Base-by-base conservation (phyloP, 2,113 vertebrate genomes). In the Microcebus lehilahytsara region DNA sequence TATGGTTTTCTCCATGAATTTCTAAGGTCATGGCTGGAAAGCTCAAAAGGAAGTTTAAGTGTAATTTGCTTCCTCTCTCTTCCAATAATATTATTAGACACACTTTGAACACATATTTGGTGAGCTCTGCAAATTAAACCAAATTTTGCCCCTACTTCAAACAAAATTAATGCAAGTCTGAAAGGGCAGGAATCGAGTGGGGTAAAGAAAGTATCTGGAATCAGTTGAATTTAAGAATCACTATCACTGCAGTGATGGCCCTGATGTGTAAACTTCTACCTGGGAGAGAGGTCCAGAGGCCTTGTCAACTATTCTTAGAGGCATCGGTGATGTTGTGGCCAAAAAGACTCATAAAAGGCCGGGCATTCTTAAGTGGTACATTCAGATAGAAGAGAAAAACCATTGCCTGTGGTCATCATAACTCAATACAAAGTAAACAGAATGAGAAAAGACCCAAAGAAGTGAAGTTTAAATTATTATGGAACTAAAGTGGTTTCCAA, bases 21-120 rank as follows among this genome's bases (percentile, higher is more conserved):
- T 96, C 95, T 94, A 97, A 97, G 95, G 87, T 92, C 94, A 95
- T 75, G 83, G 67, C 67, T 96, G 25, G 77, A 96, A 95, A 97
- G 93, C 67, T 96, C 92, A 97, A 97, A 97, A 97, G 96, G 93
- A 97, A 96, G 66, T 78, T 81, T 91, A 66, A 97, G 72, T 69
- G 56, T 93, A 96, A 98, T 96, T 97, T 92, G 58, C 96, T 97
- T 97, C 92, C 95, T 37, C 96, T 97, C 75, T 79, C 71, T 95
- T 93, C 87, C 90, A 96, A 56, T 97, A 97, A 97, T 78, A 92
- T 74, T 93, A 88, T 95, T 96, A 97, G 93, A 95, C 66, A 96
- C 72, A 95, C 95, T 98, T 97, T 97, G 96, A 97, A 97, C 92
- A 94, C 60, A 80, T 92, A 91, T 97, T 96, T 95, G 85, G 85